Evolutionary conservation across 2,797 vertebrate genomes (phyloP), one percentile per base, ranked within the genome.

Genomic region (Hyperoplus lanceolatus): DNA sequence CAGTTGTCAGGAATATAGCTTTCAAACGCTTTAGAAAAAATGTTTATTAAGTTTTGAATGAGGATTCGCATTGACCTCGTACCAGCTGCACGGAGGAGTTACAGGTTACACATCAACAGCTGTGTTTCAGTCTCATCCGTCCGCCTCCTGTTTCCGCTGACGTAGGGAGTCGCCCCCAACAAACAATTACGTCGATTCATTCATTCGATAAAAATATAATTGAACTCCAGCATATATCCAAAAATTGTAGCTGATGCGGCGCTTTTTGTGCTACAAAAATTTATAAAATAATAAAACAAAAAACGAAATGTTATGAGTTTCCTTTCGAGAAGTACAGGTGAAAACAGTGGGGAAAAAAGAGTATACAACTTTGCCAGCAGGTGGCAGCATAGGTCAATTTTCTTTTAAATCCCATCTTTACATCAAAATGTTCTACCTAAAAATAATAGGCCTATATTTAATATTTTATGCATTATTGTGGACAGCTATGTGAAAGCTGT

Each of bases 101-200:
- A 53, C 54, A 45, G 38, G 61, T 79, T 67, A 79, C 58, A 63
- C 41, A 4, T 13, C 61, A 0, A 6, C 18, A 13, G 45, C 13
- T 57, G 18, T 29, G 29, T 29, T 29, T 29, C 29, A 29, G 29
- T 55, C 80, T 70, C 21, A 56, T 60, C 80, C 67, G 70, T 63
- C 68, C 13, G 18, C 74, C 92, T 94, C 91, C 92, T 42, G 80
- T 62, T 94, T 93, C 92, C 93, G 86, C 21, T 93, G 80, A 91
- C 91, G 87, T 81, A 14, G 0, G 6, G 0, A 11, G 6, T 43
- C 79, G 42, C 70, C 79, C 62, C 70, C 18, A 0, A 53, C 3
- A 48, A 59, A 15, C 1, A 29, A 1, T 79, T 79, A 71, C 67
- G 70, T 36, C n/a, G 16, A 51, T 45, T 64, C 0, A 4, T 53